Conservation (phyloP, 2,888 invertebrate genomes). For the Eugnorisma glareosa region DNA sequence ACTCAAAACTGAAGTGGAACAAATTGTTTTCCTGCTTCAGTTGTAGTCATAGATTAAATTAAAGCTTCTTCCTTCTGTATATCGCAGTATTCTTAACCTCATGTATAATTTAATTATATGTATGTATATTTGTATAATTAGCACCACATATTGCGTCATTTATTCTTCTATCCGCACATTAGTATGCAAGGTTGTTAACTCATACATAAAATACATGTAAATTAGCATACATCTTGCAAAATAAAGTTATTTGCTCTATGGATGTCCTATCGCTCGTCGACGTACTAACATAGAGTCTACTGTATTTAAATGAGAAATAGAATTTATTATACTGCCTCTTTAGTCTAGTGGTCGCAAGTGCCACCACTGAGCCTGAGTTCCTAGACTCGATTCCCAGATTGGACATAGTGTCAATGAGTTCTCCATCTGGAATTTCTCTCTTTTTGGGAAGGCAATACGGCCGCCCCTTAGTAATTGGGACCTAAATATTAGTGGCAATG, state of each 20-base stretch:
- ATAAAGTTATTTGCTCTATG: constrained; percentile 22
- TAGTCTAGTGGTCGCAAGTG: background rate
- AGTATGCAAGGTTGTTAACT: constrained; percentile 48
- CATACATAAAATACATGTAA: constrained; percentile 53
- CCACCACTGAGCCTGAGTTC: background rate
- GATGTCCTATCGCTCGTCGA: constrained; percentile 18
- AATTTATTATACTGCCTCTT: background rate
- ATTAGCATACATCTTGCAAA: constrained; percentile 42
- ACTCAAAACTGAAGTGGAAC: background rate
- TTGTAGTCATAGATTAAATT: background rate
- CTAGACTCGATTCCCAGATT: background rate
- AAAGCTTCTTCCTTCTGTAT: background rate
- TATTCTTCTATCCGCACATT: constrained; percentile 41
- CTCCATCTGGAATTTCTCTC: background rate
- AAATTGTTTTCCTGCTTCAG: background rate
- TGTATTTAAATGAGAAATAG: background rate
- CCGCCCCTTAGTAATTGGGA: background rate
- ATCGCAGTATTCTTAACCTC: background rate
- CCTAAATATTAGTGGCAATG: background rate
- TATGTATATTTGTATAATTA: constrained; percentile 48
- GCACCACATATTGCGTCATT: constrained; percentile 42
- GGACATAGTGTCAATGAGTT: background rate
- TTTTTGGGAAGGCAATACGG: background rate
- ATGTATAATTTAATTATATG: constrained; percentile 26
- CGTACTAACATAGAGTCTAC: background rate